Base-by-base conservation (phyloP, 2,888 invertebrate genomes). In the Phalangium opilio region DNA sequence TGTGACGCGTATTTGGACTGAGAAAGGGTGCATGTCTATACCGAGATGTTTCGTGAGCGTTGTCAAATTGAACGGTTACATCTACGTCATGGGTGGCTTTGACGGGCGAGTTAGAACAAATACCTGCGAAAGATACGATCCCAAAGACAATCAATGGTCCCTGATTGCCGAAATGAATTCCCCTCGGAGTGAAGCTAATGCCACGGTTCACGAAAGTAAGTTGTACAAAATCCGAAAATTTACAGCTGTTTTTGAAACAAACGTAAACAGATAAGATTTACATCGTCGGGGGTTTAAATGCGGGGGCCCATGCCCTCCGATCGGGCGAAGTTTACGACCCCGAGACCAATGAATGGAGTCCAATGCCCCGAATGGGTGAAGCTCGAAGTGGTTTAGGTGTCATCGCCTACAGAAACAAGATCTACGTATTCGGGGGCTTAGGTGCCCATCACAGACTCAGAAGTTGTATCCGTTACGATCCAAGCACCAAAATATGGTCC, bases 391-490 rank as follows among this genome's bases (percentile, higher is more conserved):
- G 84, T 0, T 80, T 84, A 43, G 78, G 79, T 44, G 69, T 83
- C 10, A 73, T 82, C 17, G 73, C 77, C 2, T 78, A 76, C 60
- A 67, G 75, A 33, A 76, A 76, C 54, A 73, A 73, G 36, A 62
- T 86, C 3, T 84, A 81, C 59, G 84, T 81, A 0, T 71, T 86
- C 2, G 86, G 85, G 1, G 85, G 85, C 1, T 85, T 82, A 64
- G 80, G 83, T 61, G 85, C 84, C 3, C 73, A 74, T 55, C 73
- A 72, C 32, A 67, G 84, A 41, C 69, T 84, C n/a, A n/a, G n/a
- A n/a, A n/a, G n/a, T n/a, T n/a, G n/a, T n/a, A n/a, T n/a, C n/a
- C n/a, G n/a, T n/a, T n/a, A n/a, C n/a, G n/a, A n/a, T n/a, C n/a
- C n/a, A n/a, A n/a, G n/a, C n/a, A n/a, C n/a, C n/a, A n/a, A n/a